These are phyloP conservation scores for Cenopis cana DNA, from an alignment of 2,888 invertebrate species.

Conservation along the genomic window DNA sequence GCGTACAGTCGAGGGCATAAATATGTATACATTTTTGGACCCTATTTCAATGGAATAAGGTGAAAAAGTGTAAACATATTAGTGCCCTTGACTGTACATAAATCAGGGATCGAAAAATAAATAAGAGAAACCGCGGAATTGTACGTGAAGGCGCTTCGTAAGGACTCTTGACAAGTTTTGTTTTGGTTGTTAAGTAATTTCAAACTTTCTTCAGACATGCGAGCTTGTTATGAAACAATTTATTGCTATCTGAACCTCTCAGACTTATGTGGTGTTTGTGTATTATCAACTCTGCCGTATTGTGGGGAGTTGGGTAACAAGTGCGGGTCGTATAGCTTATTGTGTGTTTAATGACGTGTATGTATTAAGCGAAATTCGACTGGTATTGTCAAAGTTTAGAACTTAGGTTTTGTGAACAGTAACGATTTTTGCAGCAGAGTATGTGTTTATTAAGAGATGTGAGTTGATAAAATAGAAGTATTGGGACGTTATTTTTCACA, in stretches of 20 bases:
- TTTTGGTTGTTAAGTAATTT: slow-evolving; percentile 54
- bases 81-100: too few species aligned
- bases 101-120: slow-evolving; percentile 51
- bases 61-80: too few species aligned
- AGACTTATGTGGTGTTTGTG: slow-evolving; percentile 34
- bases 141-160: slow-evolving; percentile 48
- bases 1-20: too few species aligned
- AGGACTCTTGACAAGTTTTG: slow-evolving; percentile 51
- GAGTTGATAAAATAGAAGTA: too few species aligned
- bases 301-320: slow-evolving; percentile 18
- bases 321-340: slow-evolving; percentile 24
- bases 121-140: slow-evolving; percentile 46
- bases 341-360: slow-evolving; percentile 27
- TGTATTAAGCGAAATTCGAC: slow-evolving; percentile 4
- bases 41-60: too few species aligned
- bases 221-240: slow-evolving; percentile 54
- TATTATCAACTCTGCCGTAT: slow-evolving; percentile 20
- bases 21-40: too few species aligned
- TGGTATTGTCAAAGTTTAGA: neutral
- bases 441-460: neutral
- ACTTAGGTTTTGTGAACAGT: neutral
- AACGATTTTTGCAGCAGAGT: neutral
- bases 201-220: slow-evolving; percentile 49
- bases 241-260: slow-evolving; percentile 47
- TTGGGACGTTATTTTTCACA: too few species aligned